These are phyloP conservation scores for Crypturellus undulatus DNA, from an alignment of 2,113 vertebrate genomes.

Conservation along the genomic window DNA sequence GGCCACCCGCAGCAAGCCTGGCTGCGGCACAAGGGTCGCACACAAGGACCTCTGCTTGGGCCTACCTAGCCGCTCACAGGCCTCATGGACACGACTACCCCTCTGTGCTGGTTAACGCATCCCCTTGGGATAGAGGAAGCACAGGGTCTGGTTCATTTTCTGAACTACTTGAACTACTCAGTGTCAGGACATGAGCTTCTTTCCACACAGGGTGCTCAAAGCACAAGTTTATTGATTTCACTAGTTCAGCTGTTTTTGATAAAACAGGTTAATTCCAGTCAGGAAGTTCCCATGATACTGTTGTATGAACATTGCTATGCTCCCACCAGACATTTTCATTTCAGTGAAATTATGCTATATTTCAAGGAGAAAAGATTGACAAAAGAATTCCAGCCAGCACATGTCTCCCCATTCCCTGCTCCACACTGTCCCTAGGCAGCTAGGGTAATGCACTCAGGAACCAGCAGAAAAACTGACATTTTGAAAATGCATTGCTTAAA, in stretches of 20 bases:
- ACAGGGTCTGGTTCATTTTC: neutral
- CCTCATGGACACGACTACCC: neutral
- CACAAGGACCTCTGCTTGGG: neutral
- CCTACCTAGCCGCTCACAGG: neutral
- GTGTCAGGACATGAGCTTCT: neutral
- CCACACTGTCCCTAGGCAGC: neutral
- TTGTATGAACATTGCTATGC: neutral
- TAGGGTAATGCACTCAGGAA: neutral
- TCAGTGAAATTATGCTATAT: neutral
- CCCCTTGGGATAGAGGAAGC: neutral
- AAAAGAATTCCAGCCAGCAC: neutral
- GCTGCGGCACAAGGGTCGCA: neutral
- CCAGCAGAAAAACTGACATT: neutral
- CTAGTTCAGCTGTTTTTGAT: neutral
- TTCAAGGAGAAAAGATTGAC: neutral
- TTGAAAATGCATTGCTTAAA: neutral
- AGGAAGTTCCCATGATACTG: neutral
- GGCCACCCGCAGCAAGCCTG: neutral
- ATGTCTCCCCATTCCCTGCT: neutral
- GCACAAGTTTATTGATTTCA: neutral
- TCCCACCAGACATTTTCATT: neutral
- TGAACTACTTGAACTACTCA: neutral
- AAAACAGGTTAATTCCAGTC: neutral
- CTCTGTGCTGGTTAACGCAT: neutral
- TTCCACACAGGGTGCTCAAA: neutral